These are phyloP conservation scores for Oryctes rhinoceros DNA, from an alignment of 1,140 invertebrate genomes.

Conservation along the genomic window DNA sequence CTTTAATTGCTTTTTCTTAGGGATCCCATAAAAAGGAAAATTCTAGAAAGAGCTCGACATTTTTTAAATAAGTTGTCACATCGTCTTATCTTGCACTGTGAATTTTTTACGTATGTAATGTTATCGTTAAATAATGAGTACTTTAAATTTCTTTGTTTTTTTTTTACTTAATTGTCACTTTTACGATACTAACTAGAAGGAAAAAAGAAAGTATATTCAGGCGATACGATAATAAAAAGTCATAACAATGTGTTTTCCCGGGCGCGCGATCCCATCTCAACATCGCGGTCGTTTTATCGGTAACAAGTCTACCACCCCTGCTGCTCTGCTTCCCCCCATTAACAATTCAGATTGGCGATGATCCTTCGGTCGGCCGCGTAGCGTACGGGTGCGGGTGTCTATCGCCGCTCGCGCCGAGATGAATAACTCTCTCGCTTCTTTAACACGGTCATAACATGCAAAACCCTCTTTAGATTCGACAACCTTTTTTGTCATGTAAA, in stretches of 20 bases:
- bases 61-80: too few relatives aligned
- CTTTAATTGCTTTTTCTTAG: too few relatives aligned
- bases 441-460: slow-evolving; percentile 50
- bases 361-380: slow-evolving; percentile 44
- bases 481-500: slow-evolving; percentile 52
- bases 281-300: slow-evolving; percentile 28
- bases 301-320: slow-evolving; percentile 44
- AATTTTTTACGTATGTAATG: too few relatives aligned
- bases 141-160: background rate
- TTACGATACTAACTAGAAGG: background rate
- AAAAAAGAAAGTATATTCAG: background rate
- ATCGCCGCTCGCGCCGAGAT: slow-evolving; percentile 42
- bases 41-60: too few relatives aligned
- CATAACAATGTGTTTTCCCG: slow-evolving; percentile 51
- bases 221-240: slow-evolving; percentile 19
- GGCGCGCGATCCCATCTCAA: slow-evolving; percentile 41
- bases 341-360: slow-evolving; percentile 52
- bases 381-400: slow-evolving; percentile 9
- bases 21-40: too few relatives aligned
- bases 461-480: slow-evolving; percentile 48
- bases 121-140: too few relatives aligned
- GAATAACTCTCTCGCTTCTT: slow-evolving; percentile 50
- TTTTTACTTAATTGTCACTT: background rate
- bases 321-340: slow-evolving; percentile 46
- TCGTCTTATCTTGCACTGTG: too few relatives aligned